Base-by-base conservation (phyloP, 2,113 vertebrate genomes). In the Ageneiosus marmoratus region DNA sequence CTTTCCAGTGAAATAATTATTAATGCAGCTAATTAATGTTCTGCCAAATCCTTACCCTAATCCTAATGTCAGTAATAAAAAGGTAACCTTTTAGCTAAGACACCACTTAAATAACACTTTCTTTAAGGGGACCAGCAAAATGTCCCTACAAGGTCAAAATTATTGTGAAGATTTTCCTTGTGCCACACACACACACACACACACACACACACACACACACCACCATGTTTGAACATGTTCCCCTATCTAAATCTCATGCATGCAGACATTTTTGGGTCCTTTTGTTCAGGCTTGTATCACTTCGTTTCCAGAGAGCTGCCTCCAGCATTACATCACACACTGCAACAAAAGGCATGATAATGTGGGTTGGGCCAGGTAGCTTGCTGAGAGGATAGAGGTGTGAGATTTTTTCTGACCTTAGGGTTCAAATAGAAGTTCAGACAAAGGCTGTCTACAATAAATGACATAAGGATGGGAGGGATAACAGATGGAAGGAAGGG, bases 271-370 rank as follows among this genome's bases (percentile, higher is more conserved):
- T 90, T 89, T 92, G 89, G 51, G 87, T 86, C 88, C 89, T 89
- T 91, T 88, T 92, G 93, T 94, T 91, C 85, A 90, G 91, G 89
- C 92, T 92, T 92, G 93, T 92, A 92, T 90, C 88, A 88, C 86
- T 88, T 74, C 2, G 85, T 89, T 91, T 89, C 88, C 78, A 76
- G 88, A 90, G 82, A 80, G 86, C 91, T 88, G 89, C 87, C 89
- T 91, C 77, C 37, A 91, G 91, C 90, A 93, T 94, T 92, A 93
- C 90, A 90, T 95, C 92, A 95, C 92, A 81, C 65, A 65, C 86
- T 87, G 82, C 88, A 91, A 91, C 89, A 92, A 90, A 78, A 90
- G 87, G 76, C 80, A 77, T 27, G 87, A 87, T 51, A 88, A 84
- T 79, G 83, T 77, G 83, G 51, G 81, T 75, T 85, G 84, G 62